Evolutionary conservation across 1,140 invertebrate genomes (phyloP).

Genomic region (Solen grandis): DNA sequence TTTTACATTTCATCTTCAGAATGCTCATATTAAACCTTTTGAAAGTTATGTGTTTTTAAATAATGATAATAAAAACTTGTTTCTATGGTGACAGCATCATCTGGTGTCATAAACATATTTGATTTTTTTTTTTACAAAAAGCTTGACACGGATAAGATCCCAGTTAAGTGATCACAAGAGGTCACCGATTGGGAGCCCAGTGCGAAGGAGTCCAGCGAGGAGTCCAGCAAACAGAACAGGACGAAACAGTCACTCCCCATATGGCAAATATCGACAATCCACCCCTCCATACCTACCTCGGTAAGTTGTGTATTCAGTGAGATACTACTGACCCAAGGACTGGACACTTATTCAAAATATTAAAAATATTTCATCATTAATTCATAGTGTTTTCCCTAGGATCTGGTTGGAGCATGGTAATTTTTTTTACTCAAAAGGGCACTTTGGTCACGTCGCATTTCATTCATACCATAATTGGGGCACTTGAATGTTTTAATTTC

Average conservation of each 20-base stretch:
- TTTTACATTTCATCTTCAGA: neutral
- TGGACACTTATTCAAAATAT: neutral
- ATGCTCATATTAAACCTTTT: neutral
- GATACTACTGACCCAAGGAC: neutral
- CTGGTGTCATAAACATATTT: too few species aligned
- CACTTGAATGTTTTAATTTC: too few species aligned
- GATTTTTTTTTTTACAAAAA: neutral
- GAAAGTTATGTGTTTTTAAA: neutral
- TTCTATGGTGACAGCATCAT: too few species aligned
- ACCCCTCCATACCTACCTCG: slow-evolving; percentile 48
- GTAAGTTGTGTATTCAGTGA: neutral
- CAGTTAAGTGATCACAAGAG: slow-evolving; percentile 42
- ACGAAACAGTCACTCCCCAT: slow-evolving; percentile 36
- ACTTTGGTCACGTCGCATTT: too few species aligned
- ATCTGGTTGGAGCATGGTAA: too few species aligned
- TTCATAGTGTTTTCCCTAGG: neutral
- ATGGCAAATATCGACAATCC: slow-evolving; percentile 52
- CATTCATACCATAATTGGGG: neutral
- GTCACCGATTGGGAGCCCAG: slow-evolving; percentile 27
- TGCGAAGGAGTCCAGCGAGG: slow-evolving; percentile 21
- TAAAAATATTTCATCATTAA: neutral
- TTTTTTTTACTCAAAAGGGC: too few species aligned
- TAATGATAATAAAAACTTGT: neutral
- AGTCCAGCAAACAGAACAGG: too few species aligned
- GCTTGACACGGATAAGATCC: slow-evolving; percentile 41